Percentiles rank a stretch among this genome's conserved stretches.
Evolutionary conservation across 2,113 vertebrate species (phyloP).

Genomic region (Mesitornis unicolor): DNA sequence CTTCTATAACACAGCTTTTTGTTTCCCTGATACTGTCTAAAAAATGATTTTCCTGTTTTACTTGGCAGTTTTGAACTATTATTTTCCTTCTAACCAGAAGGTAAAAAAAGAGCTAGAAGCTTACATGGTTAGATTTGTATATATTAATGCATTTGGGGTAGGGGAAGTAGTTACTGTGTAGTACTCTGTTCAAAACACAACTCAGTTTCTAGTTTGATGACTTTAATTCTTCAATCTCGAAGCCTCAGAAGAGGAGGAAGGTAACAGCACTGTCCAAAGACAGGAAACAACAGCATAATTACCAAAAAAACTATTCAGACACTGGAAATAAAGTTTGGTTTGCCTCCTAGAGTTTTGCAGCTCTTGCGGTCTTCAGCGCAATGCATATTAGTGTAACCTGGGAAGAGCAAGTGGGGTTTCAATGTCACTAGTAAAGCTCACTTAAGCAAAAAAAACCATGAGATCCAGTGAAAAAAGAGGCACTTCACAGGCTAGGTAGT

Average conservation of each 20-base stretch:
- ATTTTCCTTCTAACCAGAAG: not conserved
- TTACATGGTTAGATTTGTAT: not conserved
- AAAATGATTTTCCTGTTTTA: not conserved
- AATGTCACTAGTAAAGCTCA: not conserved
- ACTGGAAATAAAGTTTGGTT: not conserved
- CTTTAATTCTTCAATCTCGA: not conserved
- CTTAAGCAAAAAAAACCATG: not conserved
- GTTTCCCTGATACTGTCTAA: not conserved
- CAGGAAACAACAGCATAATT: not conserved
- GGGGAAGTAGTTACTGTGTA: not conserved
- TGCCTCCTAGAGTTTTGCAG: not conserved
- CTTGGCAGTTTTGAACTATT: not conserved
- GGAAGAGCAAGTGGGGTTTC: not conserved
- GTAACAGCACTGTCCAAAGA: not conserved
- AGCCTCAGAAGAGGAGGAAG: not conserved
- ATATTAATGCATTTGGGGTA: not conserved
- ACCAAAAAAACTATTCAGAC: not conserved
- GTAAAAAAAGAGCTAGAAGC: not conserved
- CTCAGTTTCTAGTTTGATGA: not conserved
- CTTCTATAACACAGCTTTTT: not conserved
- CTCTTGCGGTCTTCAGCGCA: not conserved
- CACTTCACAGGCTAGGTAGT: not conserved
- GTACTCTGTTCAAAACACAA: not conserved
- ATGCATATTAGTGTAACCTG: not conserved
- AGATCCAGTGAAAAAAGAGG: not conserved